Conservation (phyloP, 1,140 invertebrate genomes). For the Pseudomyrmex flavicornis region DNA sequence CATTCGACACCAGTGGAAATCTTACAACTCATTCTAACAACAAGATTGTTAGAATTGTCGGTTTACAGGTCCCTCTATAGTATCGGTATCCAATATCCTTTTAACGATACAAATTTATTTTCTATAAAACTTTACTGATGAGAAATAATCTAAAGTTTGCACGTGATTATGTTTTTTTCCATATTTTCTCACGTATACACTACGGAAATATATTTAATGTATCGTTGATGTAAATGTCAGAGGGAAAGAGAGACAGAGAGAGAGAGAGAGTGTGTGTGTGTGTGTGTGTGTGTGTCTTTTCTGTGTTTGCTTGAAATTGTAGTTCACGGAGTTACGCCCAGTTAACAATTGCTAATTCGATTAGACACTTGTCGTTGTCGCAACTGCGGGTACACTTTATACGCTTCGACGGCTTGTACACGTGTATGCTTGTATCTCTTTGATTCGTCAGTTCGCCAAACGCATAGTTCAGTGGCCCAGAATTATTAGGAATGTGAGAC, state of each 20-base stretch:
- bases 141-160: background rate
- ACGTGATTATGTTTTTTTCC: background rate
- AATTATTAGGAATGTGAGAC: constrained; percentile 10
- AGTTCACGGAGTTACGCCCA: background rate
- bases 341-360: constrained; percentile 42
- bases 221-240: background rate
- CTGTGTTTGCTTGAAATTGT: constrained; percentile 1
- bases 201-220: background rate
- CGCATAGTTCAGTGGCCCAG: background rate
- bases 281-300: background rate
- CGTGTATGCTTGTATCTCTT: constrained; percentile 29
- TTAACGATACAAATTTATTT: background rate
- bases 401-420: constrained; percentile 34
- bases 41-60: too few relatives aligned
- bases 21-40: too few relatives aligned
- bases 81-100: too few relatives aligned
- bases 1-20: too few relatives aligned
- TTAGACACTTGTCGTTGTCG: constrained; percentile 29
- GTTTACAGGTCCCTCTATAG: too few relatives aligned
- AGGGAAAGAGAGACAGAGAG: too few relatives aligned
- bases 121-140: background rate
- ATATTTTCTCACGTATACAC: background rate
- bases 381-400: constrained; percentile 18
- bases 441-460: constrained; percentile 34
- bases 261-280: too few relatives aligned